A percentile compares a stretch with the other conserved stretches of the same genome.
These are phyloP conservation scores for Callospermophilus lateralis DNA, from an alignment of 2,113 vertebrate species.

Conservation along the genomic window DNA sequence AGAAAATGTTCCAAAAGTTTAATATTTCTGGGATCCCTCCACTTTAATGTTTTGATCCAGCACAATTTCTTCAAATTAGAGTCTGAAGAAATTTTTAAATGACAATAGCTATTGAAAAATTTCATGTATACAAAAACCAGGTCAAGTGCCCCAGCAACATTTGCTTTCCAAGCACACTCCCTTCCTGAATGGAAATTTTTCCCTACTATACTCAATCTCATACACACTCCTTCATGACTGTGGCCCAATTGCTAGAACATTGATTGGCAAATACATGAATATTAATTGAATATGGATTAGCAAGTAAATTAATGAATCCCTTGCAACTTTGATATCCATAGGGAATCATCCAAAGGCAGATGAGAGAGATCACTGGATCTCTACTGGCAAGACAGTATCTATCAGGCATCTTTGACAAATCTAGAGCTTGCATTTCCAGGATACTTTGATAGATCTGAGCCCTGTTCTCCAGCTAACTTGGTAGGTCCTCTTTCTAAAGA, in stretches of 20 bases:
- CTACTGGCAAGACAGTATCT: not conserved
- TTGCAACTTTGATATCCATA: not conserved
- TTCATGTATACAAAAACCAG: not conserved
- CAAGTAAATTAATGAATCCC: not conserved
- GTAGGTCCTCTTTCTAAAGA: not conserved
- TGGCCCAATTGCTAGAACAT: not conserved
- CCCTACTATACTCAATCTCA: not conserved
- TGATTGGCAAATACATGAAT: not conserved
- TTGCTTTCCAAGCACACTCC: not conserved
- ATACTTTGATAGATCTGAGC: not conserved
- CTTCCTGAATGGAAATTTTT: not conserved
- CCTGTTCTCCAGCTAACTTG: not conserved
- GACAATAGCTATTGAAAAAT: not conserved
- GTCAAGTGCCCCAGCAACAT: not conserved
- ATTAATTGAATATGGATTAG: not conserved
- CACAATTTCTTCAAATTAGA: not conserved
- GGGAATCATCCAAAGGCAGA: not conserved
- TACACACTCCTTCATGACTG: not conserved
- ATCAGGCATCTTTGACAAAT: not conserved
- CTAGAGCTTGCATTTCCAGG: not conserved
- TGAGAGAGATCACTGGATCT: not conserved
- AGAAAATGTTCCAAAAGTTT: not conserved
- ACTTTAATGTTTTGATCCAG: not conserved
- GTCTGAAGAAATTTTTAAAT: not conserved
- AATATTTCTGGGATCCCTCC: not conserved